phyloP scores from a whole-genome alignment of 2,113 vertebrate genomes.

The Atractosteus spatula region DNA sequence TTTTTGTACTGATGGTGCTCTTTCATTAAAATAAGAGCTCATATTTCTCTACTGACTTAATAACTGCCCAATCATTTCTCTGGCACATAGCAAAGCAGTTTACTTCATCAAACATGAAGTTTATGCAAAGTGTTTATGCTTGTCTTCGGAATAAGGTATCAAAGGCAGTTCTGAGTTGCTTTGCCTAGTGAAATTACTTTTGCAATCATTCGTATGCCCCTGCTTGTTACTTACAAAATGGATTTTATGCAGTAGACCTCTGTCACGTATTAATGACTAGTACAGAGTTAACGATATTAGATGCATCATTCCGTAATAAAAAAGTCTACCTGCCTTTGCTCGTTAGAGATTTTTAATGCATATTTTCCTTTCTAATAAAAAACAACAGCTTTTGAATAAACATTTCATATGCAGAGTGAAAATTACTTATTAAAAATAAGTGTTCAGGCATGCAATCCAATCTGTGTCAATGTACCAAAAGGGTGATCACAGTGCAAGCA shows the following conservation, averaged over 20 bases:
- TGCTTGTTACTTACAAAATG: background rate
- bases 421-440: background rate
- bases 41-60: background rate
- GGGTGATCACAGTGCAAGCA: background rate
- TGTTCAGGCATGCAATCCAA: background rate
- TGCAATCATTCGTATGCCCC: background rate
- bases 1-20: background rate
- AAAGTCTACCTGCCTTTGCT: no score
- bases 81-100: background rate
- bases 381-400: background rate
- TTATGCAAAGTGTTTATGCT: background rate
- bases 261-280: background rate
- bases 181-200: conserved; percentile 1
- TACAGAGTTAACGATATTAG: background rate
- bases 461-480: background rate
- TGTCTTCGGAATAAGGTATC: background rate
- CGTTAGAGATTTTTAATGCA: background rate
- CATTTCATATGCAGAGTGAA: background rate
- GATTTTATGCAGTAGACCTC: no score
- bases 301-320: background rate
- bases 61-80: background rate
- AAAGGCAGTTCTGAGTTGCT: background rate
- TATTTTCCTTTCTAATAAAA: background rate
- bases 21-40: conserved; percentile 1
- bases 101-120: background rate